These are phyloP conservation scores for Caenorhabditis afra DNA, from an alignment of 2,888 invertebrate genomes.

Conservation along the genomic window DNA sequence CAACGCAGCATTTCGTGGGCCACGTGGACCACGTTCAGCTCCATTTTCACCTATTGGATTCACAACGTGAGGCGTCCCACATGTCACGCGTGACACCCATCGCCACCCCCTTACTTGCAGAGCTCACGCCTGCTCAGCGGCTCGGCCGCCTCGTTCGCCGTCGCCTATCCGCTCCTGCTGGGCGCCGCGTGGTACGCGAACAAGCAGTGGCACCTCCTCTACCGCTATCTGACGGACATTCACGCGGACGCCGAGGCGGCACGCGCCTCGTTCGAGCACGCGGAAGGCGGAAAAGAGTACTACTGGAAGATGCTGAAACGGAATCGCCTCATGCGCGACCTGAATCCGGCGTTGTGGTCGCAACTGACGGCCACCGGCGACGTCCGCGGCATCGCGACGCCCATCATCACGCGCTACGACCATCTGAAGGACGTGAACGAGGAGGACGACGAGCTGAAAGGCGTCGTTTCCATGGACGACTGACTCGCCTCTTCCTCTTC, in stretches of 20 bases:
- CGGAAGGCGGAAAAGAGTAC: slow-evolving; percentile 78
- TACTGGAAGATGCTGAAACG: slow-evolving; percentile 77
- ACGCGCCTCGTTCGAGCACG: slow-evolving; percentile 72
- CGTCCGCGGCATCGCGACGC: slow-evolving; percentile 70
- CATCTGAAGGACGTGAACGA: slow-evolving; percentile 73
- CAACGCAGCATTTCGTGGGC: slow-evolving; percentile 74
- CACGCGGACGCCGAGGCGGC: slow-evolving; percentile 75
- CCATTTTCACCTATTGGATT: slow-evolving; percentile 76
- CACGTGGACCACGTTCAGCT: slow-evolving; percentile 75
- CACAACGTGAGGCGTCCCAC: slow-evolving; percentile 62
- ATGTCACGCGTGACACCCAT: not conserved
- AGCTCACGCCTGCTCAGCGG: slow-evolving; percentile 62
- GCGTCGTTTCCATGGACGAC: slow-evolving; percentile 70
- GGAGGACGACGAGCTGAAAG: slow-evolving; percentile 72
- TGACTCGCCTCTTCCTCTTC: slow-evolving; percentile 35
- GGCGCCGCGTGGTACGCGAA: slow-evolving; percentile 70
- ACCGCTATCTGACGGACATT: slow-evolving; percentile 76
- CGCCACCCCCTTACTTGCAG: too few relatives aligned
- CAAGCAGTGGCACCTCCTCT: slow-evolving; percentile 74
- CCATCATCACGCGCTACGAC: slow-evolving; percentile 73
- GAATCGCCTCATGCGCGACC: slow-evolving; percentile 69
- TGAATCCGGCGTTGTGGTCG: slow-evolving; percentile 64
- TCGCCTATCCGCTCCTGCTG: slow-evolving; percentile 69
- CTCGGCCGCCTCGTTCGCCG: slow-evolving; percentile 69
- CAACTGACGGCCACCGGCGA: slow-evolving; percentile 75